Evolutionary conservation across 92 coral and sea anemone genomes (phyloP).

Genomic region (Epizoanthus illoricatus): DNA sequence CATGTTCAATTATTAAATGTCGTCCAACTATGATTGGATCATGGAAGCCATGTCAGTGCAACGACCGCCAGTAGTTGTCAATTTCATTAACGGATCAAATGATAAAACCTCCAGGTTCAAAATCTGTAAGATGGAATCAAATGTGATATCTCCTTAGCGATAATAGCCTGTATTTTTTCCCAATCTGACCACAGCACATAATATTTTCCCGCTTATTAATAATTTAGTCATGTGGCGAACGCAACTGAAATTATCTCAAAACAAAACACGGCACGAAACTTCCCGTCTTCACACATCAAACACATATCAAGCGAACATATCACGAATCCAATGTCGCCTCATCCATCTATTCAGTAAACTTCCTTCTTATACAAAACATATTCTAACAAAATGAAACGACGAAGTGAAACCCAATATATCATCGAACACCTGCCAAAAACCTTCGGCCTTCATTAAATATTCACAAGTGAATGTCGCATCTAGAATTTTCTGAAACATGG

Average conservation of each 20-base stretch:
- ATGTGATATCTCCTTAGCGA: neutral
- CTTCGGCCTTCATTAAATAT: slow-evolving; percentile 44
- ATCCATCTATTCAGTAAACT: neutral
- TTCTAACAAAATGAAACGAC: neutral
- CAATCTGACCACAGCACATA: slow-evolving; percentile 6
- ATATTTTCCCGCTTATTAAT: slow-evolving; percentile 28
- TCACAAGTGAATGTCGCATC: slow-evolving; percentile 12
- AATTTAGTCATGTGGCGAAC: slow-evolving; percentile 29
- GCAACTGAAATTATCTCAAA: slow-evolving; percentile 13
- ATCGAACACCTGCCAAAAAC: slow-evolving; percentile 36
- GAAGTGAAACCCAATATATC: neutral
- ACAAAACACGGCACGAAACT: slow-evolving; percentile 1
- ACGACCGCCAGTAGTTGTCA: neutral
- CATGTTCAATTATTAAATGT: neutral
- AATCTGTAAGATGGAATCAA: neutral
- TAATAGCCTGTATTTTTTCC: slow-evolving; percentile 20
- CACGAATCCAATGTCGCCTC: neutral
- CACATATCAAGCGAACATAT: neutral
- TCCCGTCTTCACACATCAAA: neutral
- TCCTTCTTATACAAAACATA: neutral
- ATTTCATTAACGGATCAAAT: neutral
- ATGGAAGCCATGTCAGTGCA: slow-evolving; percentile 1
- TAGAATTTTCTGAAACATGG: slow-evolving; percentile 31
- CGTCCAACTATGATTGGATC: neutral
- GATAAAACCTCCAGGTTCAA: neutral